Percentiles rank a stretch among this genome's conserved stretches.
phyloP scores from a whole-genome alignment of 2,113 vertebrate species.

The Otus sunia region DNA sequence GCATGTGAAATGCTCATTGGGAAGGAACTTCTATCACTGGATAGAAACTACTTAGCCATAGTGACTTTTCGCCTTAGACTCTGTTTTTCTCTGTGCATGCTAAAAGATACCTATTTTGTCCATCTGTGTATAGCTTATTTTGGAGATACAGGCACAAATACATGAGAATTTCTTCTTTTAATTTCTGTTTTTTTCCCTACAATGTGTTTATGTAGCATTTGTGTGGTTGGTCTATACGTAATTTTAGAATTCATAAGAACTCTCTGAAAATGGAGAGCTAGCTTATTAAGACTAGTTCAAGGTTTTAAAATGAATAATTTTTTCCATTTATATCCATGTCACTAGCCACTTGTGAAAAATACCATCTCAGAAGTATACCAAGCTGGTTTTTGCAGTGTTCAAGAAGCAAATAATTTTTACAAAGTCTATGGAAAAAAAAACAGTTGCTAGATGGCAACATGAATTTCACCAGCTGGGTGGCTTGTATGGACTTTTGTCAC shows the following conservation, averaged over 20 bases:
- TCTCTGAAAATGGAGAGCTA: background rate
- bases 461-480: background rate
- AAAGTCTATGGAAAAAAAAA: background rate
- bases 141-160: background rate
- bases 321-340: slow-evolving; percentile 42
- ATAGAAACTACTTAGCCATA: background rate
- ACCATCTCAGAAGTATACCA: background rate
- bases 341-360: slow-evolving; percentile 6
- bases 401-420: background rate
- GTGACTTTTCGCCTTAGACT: background rate
- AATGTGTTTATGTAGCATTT: background rate
- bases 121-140: background rate
- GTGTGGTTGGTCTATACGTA: background rate
- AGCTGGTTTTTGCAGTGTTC: background rate
- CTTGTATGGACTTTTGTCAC: background rate
- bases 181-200: background rate
- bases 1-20: background rate
- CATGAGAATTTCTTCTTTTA: background rate
- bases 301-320: slow-evolving; percentile 44
- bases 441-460: background rate
- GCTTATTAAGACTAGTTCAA: background rate
- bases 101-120: background rate
- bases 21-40: background rate
- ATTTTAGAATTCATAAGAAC: slow-evolving; percentile 51
- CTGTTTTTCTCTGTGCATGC: background rate